Conservation (phyloP, 2,888 invertebrate species). For the Xestobium rufovillosum region DNA sequence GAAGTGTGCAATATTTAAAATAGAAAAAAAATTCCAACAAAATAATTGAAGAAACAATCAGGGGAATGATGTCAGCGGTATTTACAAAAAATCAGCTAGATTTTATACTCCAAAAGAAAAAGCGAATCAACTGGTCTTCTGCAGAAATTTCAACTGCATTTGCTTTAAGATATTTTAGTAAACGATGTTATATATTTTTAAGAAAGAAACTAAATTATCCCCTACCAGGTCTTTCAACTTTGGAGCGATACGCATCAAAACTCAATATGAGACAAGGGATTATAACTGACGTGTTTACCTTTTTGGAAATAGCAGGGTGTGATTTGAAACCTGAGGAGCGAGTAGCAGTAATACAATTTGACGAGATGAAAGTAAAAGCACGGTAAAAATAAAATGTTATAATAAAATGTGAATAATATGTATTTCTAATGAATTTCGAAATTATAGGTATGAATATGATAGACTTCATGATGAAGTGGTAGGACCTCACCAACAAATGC, state of each 20-base stretch:
- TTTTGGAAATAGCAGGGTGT: slow-evolving; percentile 19
- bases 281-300: slow-evolving; percentile 17
- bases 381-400: too few relatives aligned
- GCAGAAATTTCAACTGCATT: slow-evolving; percentile 22
- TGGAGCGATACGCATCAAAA: slow-evolving; percentile 24
- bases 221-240: slow-evolving; percentile 20
- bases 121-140: slow-evolving; percentile 12
- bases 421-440: slow-evolving; percentile 22
- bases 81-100: slow-evolving; percentile 8
- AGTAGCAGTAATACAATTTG: slow-evolving; percentile 19
- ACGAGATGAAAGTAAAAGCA: too few relatives aligned
- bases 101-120: slow-evolving; percentile 11
- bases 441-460: slow-evolving; percentile 20
- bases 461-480: slow-evolving; percentile 24
- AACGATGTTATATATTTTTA: slow-evolving; percentile 20
- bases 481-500: slow-evolving; percentile 27
- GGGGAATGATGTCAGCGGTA: too few relatives aligned
- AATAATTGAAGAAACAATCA: too few relatives aligned
- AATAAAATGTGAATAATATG: too few relatives aligned
- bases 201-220: too few relatives aligned
- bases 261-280: slow-evolving; percentile 22
- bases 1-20: too few relatives aligned
- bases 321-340: slow-evolving; percentile 15
- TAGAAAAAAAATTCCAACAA: too few relatives aligned
- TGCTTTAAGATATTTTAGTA: slow-evolving; percentile 21